These are phyloP conservation scores for Chironex yamaguchii DNA, from an alignment of 30 jellyfish, hydroid and myxozoan genomes.

Conservation along the genomic window DNA sequence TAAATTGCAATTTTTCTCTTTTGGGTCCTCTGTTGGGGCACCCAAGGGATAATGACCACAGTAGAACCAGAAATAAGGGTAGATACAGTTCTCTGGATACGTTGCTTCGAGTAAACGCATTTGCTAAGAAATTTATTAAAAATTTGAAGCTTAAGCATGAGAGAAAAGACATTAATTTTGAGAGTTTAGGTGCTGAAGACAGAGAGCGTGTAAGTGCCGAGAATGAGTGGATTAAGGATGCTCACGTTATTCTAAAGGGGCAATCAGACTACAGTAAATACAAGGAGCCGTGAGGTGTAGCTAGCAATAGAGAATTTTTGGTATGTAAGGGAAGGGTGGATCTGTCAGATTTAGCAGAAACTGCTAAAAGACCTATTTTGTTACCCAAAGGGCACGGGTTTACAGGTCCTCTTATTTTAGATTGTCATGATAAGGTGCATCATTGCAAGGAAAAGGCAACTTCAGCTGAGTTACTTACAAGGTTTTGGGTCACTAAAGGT, in stretches of 20 bases:
- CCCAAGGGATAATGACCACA: no score
- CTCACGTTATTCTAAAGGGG: neutral
- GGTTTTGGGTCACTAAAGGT: constrained; percentile 25
- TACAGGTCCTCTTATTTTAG: constrained; percentile 1
- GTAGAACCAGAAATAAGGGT: no score
- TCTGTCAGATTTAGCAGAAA: neutral
- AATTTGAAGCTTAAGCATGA: neutral
- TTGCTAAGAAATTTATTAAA: no score
- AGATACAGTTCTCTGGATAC: no score
- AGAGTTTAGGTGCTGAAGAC: constrained; percentile 3
- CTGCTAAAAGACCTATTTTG: constrained; percentile 8
- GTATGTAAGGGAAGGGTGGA: constrained; percentile 23
- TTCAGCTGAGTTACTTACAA: constrained; percentile 4
- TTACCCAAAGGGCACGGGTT: constrained; percentile 13
- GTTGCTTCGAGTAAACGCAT: no score
- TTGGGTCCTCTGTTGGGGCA: no score
- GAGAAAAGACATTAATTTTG: constrained; percentile 1
- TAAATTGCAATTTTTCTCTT: no score
- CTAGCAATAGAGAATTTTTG: neutral
- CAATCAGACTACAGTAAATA: constrained; percentile 16
- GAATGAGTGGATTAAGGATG: constrained; percentile 18
- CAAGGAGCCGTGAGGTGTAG: constrained; percentile 7
- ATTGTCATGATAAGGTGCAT: constrained; percentile 3
- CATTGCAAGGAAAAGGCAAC: constrained; percentile 7
- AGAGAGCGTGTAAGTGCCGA: constrained; percentile 48